Evolutionary conservation across 2,888 invertebrate genomes (phyloP), one percentile per base, ranked within the genome.

Genomic region (Heliconius charithonia): DNA sequence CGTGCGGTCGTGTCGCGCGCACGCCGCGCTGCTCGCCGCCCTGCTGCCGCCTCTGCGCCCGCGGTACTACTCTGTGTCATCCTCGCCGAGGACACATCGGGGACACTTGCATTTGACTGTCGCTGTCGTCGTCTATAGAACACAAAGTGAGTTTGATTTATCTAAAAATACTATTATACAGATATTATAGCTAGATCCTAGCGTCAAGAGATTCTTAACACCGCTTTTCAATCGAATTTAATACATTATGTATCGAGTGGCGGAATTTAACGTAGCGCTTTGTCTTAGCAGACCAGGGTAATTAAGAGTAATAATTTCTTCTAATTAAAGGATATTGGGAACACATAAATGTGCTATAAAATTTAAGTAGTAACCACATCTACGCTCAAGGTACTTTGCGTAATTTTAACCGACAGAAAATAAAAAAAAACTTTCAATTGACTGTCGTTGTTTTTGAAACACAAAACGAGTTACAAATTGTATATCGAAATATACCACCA

Each of bases 31-130:
- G 29, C 95, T 99, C 9, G 96, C 98, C 59, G 97, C 97, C 0
- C 97, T 98, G 87, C 92, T 99, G 56, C 97, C 97, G 41, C 95
- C 97, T 0, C 92, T 99, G 62, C 98, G 99, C 87, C 98, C 99
- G 7, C 95, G 99, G 84, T 99, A 98, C 92, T 99, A 99, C 92
- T 98, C 98, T 67, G 98, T 99, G 86, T 98, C 98, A 2, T 98
- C 98, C 0, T 98, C 98, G 16, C 97, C 98, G 0, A 89, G 25
- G 1, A 59, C 32, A 10, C 72, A 72, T 9, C 16, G 6, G 4
- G 32, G 56, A 19, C 72, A 59, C 3, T 4, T 72, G 72, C 72
- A 72, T 25, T 37, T 72, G 7, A 72, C 72, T 25, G 72, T 72
- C 12, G 98, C 98, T 70, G 97, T 99, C 13, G 98, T 99, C 25